Conservation (phyloP, 1,140 invertebrate species). For the Drosophila malerkotliana region DNA sequence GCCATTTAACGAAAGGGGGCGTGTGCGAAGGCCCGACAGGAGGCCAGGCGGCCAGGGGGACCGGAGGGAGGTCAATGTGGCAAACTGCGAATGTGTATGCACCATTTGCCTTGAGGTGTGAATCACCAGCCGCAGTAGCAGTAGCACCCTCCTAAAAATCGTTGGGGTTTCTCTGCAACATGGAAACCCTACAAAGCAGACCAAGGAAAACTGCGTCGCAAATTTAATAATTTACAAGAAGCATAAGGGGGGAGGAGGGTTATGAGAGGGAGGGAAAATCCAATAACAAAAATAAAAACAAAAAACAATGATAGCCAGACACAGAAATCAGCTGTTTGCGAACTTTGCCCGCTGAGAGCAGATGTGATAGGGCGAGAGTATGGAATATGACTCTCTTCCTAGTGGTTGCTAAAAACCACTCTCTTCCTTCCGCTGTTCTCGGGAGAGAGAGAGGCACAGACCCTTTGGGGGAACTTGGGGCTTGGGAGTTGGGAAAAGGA, state of each 20-base stretch:
- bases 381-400: neutral
- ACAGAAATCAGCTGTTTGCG: conserved; percentile 44
- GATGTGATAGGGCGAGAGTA: conserved; percentile 12
- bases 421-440: too few species aligned
- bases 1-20: conserved; percentile 47
- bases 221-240: conserved; percentile 42
- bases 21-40: conserved; percentile 28
- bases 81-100: conserved; percentile 13
- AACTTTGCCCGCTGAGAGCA: conserved; percentile 30
- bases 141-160: neutral
- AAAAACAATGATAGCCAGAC: conserved; percentile 27
- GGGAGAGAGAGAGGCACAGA: too few species aligned
- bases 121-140: conserved; percentile 33
- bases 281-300: conserved; percentile 41
- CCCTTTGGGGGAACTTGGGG: too few species aligned
- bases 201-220: conserved; percentile 59
- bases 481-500: conserved; percentile 1
- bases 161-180: conserved; percentile 48
- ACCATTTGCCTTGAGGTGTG: conserved; percentile 46
- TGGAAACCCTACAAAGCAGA: conserved; percentile 60
- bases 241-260: neutral
- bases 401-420: too few species aligned
- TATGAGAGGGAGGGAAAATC: conserved; percentile 13
- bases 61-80: conserved; percentile 9
- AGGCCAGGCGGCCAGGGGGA: neutral